Conservation (phyloP, 2,113 vertebrate species). For the Cnemophilus loriae region DNA sequence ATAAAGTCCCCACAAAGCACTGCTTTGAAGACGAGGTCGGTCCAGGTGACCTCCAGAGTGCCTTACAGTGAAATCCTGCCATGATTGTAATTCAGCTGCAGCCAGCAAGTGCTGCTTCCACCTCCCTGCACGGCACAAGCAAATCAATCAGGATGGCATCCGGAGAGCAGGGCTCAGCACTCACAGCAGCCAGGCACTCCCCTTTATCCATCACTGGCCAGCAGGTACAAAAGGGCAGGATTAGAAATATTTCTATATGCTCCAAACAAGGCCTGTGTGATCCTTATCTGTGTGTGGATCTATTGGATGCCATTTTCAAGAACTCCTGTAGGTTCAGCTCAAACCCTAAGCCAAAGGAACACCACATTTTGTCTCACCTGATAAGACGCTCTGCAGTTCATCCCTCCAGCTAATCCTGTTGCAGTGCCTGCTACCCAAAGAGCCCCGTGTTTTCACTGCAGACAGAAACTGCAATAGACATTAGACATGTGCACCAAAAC, state of each 20-base stretch:
- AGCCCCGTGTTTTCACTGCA: background rate
- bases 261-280: background rate
- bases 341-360: background rate
- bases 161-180: background rate
- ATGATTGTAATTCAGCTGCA: conserved; percentile 21
- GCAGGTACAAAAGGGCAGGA: background rate
- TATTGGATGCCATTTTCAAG: background rate
- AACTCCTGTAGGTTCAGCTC: background rate
- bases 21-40: background rate
- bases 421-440: background rate
- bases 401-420: conserved; percentile 2
- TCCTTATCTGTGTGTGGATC: background rate
- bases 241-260: background rate
- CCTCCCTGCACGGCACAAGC: background rate
- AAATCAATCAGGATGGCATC: conserved; percentile 15
- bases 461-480: background rate
- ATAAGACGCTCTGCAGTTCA: background rate
- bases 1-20: background rate
- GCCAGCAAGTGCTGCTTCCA: background rate
- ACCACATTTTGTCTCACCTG: background rate
- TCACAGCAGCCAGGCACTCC: background rate
- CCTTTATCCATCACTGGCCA: background rate
- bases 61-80: background rate
- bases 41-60: conserved; percentile 8
- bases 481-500: background rate